Evolutionary conservation across 2,113 vertebrate genomes (phyloP).

Genomic region (Labrus mixtus): DNA sequence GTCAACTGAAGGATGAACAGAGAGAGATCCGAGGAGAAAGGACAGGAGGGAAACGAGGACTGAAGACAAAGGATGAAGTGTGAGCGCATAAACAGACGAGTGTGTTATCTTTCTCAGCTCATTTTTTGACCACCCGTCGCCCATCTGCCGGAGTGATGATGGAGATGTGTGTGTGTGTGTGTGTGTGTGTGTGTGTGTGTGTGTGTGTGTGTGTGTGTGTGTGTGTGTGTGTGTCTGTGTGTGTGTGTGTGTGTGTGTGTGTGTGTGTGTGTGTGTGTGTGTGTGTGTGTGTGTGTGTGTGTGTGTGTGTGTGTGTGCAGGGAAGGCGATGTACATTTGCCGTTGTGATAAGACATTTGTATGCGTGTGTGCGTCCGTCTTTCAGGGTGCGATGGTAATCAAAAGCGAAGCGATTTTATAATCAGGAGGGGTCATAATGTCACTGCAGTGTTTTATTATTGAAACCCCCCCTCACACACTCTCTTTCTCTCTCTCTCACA

Average conservation of each 20-base stretch:
- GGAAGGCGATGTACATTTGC: conserved; percentile 44
- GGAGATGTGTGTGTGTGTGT: conserved; percentile 36
- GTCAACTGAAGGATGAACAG: too few relatives aligned
- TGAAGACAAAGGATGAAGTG: background rate
- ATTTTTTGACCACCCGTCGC: conserved; percentile 58
- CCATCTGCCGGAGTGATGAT: conserved; percentile 50
- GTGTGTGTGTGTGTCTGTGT: conserved; percentile 36
- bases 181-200: conserved; percentile 35
- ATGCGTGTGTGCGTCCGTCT: conserved; percentile 24
- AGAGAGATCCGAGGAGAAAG: background rate
- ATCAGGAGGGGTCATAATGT: conserved; percentile 58
- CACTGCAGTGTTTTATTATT: conserved; percentile 61
- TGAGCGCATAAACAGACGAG: conserved; percentile 7
- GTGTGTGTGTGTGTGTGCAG: conserved; percentile 34
- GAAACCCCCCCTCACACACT: conserved; percentile 28
- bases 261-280: conserved; percentile 38
- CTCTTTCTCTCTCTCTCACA: conserved; percentile 24
- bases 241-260: conserved; percentile 38
- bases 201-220: conserved; percentile 44
- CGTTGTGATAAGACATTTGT: conserved; percentile 57
- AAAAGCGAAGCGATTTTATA: conserved; percentile 72
- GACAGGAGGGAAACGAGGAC: background rate
- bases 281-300: conserved; percentile 37
- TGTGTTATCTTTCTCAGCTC: conserved; percentile 42
- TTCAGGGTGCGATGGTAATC: conserved; percentile 52